These are phyloP conservation scores for Malaclemys terrapin DNA, from an alignment of 2,113 vertebrate genomes.

Conservation along the genomic window DNA sequence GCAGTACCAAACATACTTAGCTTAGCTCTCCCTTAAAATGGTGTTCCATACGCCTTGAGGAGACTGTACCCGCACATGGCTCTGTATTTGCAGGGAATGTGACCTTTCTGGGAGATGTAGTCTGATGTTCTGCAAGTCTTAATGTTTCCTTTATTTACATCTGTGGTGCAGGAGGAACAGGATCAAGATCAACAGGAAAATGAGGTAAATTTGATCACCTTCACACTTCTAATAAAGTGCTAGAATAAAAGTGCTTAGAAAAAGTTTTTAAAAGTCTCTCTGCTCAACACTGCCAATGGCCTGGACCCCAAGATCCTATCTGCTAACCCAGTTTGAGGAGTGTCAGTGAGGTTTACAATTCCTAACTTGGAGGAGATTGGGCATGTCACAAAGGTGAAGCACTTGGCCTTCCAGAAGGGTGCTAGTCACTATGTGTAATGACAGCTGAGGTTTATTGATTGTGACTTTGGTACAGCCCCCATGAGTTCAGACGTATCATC, in stretches of 20 bases:
- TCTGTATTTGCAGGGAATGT: rapidly evolving
- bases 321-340: not conserved
- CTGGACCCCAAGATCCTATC: not conserved
- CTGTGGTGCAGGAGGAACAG: constrained; percentile 86
- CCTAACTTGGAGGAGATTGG: not conserved
- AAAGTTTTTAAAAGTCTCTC: not conserved
- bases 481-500: not conserved
- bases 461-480: not conserved
- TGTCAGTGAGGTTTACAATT: not conserved
- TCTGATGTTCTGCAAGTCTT: not conserved
- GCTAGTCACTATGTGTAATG: not conserved
- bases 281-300: rapidly evolving
- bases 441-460: not conserved
- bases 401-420: not conserved
- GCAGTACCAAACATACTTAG: rapidly evolving
- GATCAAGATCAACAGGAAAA: constrained; percentile 89
- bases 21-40: not conserved
- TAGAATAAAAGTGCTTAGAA: not conserved
- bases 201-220: constrained; percentile 81
- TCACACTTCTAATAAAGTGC: rapidly evolving
- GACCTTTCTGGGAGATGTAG: not conserved
- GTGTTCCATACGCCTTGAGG: not conserved
- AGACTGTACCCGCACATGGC: not conserved
- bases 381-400: not conserved
- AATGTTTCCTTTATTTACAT: constrained; percentile 19